Evolutionary conservation across 2,888 invertebrate genomes (phyloP).

Genomic region (Dendrolimus pini): DNA sequence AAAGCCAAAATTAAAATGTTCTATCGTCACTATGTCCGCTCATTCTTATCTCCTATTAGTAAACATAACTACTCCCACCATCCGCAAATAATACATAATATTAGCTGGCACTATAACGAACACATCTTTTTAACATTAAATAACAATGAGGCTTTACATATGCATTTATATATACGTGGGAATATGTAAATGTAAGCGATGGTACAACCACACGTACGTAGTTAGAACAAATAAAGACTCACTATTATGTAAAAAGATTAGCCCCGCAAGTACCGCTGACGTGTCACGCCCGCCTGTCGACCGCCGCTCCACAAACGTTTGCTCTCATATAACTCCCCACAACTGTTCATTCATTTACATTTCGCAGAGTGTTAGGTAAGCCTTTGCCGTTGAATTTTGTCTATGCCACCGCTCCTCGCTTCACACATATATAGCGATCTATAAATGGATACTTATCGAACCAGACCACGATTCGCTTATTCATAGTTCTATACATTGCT

Average conservation of each 20-base stretch:
- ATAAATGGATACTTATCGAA: neutral
- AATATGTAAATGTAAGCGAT: neutral
- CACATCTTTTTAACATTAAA: too few relatives aligned
- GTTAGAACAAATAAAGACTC: constrained; percentile 21
- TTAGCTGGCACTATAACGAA: too few relatives aligned
- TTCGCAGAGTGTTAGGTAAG: constrained; percentile 39
- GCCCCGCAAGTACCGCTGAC: constrained; percentile 22
- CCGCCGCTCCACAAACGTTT: constrained; percentile 32
- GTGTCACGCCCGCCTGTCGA: constrained; percentile 12
- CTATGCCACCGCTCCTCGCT: neutral
- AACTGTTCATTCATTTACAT: constrained; percentile 52
- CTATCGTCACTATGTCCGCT: too few relatives aligned
- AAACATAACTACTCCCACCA: too few relatives aligned
- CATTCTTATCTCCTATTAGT: too few relatives aligned
- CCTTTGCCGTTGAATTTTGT: constrained; percentile 26
- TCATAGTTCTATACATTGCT: neutral
- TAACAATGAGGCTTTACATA: neutral
- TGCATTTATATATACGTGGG: neutral
- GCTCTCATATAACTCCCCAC: constrained; percentile 34
- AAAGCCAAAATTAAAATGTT: too few relatives aligned
- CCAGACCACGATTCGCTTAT: neutral
- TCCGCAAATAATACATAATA: too few relatives aligned
- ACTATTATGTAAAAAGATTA: constrained; percentile 50
- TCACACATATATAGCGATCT: neutral
- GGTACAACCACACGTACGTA: constrained; percentile 1